Evolutionary conservation across 2,113 vertebrate genomes (phyloP).

Genomic region (Nothocercus julius): DNA sequence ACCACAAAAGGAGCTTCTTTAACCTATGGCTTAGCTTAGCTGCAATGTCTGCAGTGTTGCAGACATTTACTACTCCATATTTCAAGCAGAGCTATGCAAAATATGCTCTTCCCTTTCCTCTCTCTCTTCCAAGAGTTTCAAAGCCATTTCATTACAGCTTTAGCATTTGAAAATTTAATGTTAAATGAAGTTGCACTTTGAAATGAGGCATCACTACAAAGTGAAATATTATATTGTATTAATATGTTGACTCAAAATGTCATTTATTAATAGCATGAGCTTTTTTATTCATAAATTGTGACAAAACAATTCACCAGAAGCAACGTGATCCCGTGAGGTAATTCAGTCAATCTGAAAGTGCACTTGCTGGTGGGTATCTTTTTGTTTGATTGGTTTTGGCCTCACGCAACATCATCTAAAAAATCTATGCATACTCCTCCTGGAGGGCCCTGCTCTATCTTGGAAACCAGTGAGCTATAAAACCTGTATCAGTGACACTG

Average conservation of each 20-base stretch:
- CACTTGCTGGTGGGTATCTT: neutral
- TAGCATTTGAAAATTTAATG: constrained; percentile 1
- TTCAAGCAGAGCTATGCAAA: constrained; percentile 9
- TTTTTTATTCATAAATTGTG: neutral
- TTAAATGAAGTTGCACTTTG: neutral
- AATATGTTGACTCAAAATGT: neutral
- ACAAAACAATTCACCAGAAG: neutral
- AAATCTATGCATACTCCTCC: neutral
- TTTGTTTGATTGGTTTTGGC: neutral
- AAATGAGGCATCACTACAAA: neutral
- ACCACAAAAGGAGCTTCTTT: constrained; percentile 6
- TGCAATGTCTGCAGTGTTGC: neutral
- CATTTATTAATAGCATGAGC: neutral
- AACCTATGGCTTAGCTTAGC: neutral
- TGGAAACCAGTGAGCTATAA: neutral
- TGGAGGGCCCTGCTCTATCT: neutral
- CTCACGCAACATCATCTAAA: neutral
- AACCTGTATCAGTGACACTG: neutral
- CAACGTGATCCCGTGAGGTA: neutral
- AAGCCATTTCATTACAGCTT: neutral
- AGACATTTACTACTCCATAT: constrained; percentile 11
- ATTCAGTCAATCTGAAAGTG: neutral
- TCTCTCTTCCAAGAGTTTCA: neutral
- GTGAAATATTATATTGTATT: neutral
- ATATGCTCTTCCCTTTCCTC: neutral